Percentiles rank a stretch among this genome's conserved stretches.
Evolutionary conservation across 2,113 vertebrate species (phyloP).

Genomic region (Perognathus longimembris): DNA sequence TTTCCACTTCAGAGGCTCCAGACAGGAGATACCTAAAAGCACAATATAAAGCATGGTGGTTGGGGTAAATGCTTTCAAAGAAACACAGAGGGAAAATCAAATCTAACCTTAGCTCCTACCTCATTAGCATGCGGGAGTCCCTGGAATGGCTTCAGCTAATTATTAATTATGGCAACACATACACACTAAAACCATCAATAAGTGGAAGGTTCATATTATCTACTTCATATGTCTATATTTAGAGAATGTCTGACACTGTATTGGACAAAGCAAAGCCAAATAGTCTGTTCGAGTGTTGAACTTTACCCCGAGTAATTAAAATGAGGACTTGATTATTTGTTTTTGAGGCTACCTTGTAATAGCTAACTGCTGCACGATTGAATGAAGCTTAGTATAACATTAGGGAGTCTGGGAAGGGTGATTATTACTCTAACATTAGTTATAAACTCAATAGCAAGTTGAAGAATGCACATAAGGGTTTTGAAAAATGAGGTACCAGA

Average conservation of each 20-base stretch:
- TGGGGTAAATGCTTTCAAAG: slow-evolving; percentile 33
- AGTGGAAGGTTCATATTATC: background rate
- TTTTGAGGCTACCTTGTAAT: background rate
- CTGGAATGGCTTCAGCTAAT: slow-evolving; percentile 33
- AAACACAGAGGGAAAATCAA: background rate
- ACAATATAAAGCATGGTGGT: background rate
- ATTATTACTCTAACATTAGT: background rate
- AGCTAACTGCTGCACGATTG: background rate
- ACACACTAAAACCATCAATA: slow-evolving; percentile 5
- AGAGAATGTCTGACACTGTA: slow-evolving; percentile 49
- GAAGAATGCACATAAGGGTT: background rate
- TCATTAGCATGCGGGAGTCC: background rate
- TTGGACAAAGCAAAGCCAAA: slow-evolving; percentile 42
- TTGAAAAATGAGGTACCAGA: background rate
- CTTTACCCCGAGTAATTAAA: slow-evolving; percentile 32
- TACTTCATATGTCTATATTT: slow-evolving; percentile 37
- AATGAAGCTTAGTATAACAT: background rate
- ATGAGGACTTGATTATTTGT: background rate
- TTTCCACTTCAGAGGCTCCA: slow-evolving; percentile 80
- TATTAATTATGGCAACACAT: rapidly evolving
- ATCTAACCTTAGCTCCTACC: background rate
- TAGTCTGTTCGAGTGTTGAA: slow-evolving; percentile 4
- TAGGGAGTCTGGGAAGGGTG: background rate
- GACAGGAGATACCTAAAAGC: slow-evolving; percentile 63
- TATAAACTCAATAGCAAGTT: slow-evolving; percentile 7